phyloP scores from a whole-genome alignment of 2,113 vertebrate species.

The Bufo gargarizans region DNA sequence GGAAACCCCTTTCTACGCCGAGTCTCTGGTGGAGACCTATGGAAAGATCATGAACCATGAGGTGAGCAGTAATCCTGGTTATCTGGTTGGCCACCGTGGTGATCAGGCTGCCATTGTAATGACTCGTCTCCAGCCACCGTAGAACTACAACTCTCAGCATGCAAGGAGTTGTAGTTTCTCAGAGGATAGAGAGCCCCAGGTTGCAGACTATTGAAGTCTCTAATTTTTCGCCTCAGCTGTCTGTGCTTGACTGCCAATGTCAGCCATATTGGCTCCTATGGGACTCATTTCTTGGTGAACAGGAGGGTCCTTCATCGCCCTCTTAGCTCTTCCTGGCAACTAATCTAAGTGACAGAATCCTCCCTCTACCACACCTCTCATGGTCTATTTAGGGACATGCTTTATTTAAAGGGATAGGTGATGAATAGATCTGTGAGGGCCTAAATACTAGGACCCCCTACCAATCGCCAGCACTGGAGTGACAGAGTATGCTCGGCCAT shows the following conservation, averaged over 20 bases:
- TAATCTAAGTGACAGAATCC: not conserved
- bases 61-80: slow-evolving; percentile 67
- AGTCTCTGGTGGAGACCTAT: slow-evolving; percentile 94
- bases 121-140: too few relatives aligned
- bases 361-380: not conserved
- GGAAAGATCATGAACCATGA: slow-evolving; percentile 99
- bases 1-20: slow-evolving; percentile 94
- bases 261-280: not conserved
- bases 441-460: too few relatives aligned
- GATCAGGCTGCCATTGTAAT: not conserved
- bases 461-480: too few relatives aligned
- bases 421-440: too few relatives aligned
- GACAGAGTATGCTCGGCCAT: too few relatives aligned
- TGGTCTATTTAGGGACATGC: not conserved
- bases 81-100: not conserved
- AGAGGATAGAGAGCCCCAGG: not conserved
- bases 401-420: not conserved
- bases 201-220: too few relatives aligned
- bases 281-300: not conserved
- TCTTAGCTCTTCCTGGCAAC: not conserved
- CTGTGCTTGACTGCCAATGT: not conserved
- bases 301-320: not conserved
- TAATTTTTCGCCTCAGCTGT: too few relatives aligned
- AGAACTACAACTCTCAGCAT: not conserved
- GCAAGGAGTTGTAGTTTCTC: not conserved